phyloP scores from a whole-genome alignment of 1,140 invertebrate genomes.

The Goniozus legneri region DNA sequence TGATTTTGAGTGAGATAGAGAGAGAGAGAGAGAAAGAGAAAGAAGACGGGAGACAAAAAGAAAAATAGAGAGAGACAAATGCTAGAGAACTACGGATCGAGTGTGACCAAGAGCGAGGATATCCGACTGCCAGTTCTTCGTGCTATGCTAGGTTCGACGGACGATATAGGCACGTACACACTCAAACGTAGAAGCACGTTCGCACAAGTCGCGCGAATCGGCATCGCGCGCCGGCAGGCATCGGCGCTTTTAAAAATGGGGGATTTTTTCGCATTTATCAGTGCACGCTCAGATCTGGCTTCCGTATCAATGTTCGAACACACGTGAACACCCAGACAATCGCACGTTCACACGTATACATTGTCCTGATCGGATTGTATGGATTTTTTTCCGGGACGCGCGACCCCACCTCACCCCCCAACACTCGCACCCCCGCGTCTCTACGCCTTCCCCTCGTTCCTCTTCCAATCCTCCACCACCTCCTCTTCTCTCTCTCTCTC shows the following conservation, averaged over 20 bases:
- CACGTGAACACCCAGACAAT: slow-evolving; percentile 42
- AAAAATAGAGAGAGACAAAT: slow-evolving; percentile 23
- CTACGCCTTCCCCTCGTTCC: slow-evolving; percentile 2
- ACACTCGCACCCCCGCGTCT: slow-evolving; percentile 7
- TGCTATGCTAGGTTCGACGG: slow-evolving; percentile 25
- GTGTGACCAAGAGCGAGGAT: slow-evolving; percentile 12
- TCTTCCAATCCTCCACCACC: slow-evolving; percentile 1
- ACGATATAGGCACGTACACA: slow-evolving; percentile 23
- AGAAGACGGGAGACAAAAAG: not conserved
- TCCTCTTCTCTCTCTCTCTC: not conserved
- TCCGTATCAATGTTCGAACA: slow-evolving; percentile 41
- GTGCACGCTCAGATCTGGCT: slow-evolving; percentile 39
- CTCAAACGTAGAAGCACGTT: slow-evolving; percentile 9
- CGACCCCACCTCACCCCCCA: slow-evolving; percentile 5
- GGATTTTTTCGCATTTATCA: slow-evolving; percentile 41
- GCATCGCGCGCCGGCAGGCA: slow-evolving; percentile 34
- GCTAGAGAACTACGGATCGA: slow-evolving; percentile 11
- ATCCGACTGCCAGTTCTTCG: slow-evolving; percentile 9
- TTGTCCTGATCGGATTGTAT: slow-evolving; percentile 51
- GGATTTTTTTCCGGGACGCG: slow-evolving; percentile 47
- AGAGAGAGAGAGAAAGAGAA: not conserved
- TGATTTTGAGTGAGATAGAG: too few species aligned
- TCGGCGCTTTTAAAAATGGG: slow-evolving; percentile 34
- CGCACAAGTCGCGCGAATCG: slow-evolving; percentile 13
- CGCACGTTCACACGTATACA: slow-evolving; percentile 48